A percentile compares a stretch with the other conserved stretches of the same genome.
phyloP scores from a whole-genome alignment of 2,797 vertebrate genomes.

The Champsocephalus gunnari region DNA sequence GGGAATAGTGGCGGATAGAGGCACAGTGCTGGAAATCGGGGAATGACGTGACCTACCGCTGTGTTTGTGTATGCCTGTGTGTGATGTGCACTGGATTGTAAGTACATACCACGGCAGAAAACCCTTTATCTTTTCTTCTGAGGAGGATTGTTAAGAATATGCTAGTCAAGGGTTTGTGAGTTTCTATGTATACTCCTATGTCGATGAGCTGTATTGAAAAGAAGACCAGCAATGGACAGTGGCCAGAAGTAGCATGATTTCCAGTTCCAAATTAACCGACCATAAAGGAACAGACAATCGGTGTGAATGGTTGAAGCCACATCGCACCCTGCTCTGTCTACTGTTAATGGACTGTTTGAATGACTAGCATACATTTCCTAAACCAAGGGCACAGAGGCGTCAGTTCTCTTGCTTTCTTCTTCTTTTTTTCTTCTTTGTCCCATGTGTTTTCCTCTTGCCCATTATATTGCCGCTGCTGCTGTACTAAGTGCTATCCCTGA shows the following conservation, averaged over 20 bases:
- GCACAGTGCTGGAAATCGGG: conserved; percentile 44
- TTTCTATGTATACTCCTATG: background rate
- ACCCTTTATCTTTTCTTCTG: conserved; percentile 1
- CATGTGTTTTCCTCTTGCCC: conserved; percentile 38
- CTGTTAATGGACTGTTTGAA: conserved; percentile 15
- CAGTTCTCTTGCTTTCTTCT: conserved; percentile 28
- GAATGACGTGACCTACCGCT: conserved; percentile 52
- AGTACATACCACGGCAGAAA: conserved; percentile 3
- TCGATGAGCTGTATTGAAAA: conserved; percentile 12
- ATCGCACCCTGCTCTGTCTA: conserved; percentile 6
- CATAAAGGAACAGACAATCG: conserved; percentile 1
- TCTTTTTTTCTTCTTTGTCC: conserved; percentile 21
- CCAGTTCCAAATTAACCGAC: conserved; percentile 31
- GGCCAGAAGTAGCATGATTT: conserved; percentile 10
- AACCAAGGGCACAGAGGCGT: conserved; percentile 32
- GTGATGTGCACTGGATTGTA: conserved; percentile 41
- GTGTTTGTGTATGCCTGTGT: conserved; percentile 19
- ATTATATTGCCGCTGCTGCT: conserved; percentile 47
- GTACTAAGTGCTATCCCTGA: conserved; percentile 54
- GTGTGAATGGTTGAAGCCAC: background rate
- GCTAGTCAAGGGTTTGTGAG: conserved; percentile 16
- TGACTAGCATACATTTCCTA: conserved; percentile 19
- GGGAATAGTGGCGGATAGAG: conserved; percentile 31
- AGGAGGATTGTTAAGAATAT: conserved; percentile 16
- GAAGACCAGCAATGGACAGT: conserved; percentile 5